phyloP scores from a whole-genome alignment of 2,113 vertebrate species.

The Chauna torquata region DNA sequence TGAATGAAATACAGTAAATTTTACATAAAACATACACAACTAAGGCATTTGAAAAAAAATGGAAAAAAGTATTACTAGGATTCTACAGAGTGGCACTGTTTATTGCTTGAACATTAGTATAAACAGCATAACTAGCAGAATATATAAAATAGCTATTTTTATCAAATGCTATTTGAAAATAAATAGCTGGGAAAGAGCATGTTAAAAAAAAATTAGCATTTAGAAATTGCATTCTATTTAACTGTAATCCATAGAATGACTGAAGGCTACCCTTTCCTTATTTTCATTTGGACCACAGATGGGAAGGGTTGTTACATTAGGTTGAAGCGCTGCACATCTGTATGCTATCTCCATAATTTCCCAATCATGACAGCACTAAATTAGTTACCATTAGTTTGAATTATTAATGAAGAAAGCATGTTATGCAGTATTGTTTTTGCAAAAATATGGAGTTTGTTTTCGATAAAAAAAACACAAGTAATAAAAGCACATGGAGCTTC shows the following conservation, averaged over 20 bases:
- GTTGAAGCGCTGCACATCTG: background rate
- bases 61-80: background rate
- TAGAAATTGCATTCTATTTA: background rate
- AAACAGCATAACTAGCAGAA: background rate
- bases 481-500: background rate
- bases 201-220: background rate
- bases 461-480: background rate
- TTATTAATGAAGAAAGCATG: background rate
- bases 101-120: background rate
- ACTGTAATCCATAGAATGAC: background rate
- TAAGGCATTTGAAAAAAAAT: background rate
- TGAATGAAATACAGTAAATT: background rate
- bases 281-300: background rate
- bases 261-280: background rate
- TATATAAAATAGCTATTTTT: background rate
- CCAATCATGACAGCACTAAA: background rate
- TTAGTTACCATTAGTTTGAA: background rate
- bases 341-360: background rate
- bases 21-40: background rate
- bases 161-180: conserved; percentile 19
- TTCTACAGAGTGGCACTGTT: background rate
- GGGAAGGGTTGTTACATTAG: background rate
- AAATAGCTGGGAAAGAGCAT: background rate
- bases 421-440: background rate
- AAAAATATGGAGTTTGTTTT: background rate